Percentiles rank a stretch among this genome's conserved stretches.
phyloP scores from a whole-genome alignment of 2,113 vertebrate species.

The Zingel zingel region DNA sequence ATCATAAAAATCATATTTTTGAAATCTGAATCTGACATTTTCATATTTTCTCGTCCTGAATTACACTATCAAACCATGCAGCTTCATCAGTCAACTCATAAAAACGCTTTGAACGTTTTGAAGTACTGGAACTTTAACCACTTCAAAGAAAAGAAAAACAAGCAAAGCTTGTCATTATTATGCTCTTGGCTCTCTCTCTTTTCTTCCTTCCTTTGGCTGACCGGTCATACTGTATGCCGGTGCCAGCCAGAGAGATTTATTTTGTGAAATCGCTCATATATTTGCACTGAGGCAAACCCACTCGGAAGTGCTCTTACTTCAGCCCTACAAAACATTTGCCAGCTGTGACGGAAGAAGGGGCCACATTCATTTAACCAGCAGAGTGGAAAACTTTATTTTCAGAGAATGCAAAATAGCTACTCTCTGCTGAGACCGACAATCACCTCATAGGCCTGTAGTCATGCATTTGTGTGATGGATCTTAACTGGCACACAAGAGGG shows the following conservation, averaged over 20 bases:
- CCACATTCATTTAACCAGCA: slow-evolving; percentile 55
- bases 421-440: slow-evolving; percentile 22
- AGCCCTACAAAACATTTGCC: slow-evolving; percentile 53
- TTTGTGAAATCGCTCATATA: slow-evolving; percentile 55
- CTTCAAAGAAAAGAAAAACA: slow-evolving; percentile 38
- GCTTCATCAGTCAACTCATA: background rate
- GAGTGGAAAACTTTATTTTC: slow-evolving; percentile 40
- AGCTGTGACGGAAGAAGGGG: slow-evolving; percentile 54
- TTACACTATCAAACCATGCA: slow-evolving; percentile 5
- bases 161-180: slow-evolving; percentile 43
- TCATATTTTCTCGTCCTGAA: slow-evolving; percentile 7
- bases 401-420: slow-evolving; percentile 44
- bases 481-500: slow-evolving; percentile 18
- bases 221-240: slow-evolving; percentile 3
- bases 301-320: slow-evolving; percentile 38
- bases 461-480: slow-evolving; percentile 48
- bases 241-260: slow-evolving; percentile 65
- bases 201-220: slow-evolving; percentile 49
- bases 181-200: slow-evolving; percentile 19
- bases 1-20: background rate
- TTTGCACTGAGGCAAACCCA: slow-evolving; percentile 53
- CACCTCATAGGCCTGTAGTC: slow-evolving; percentile 17
- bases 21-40: slow-evolving; percentile 6
- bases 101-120: background rate
- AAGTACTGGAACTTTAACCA: slow-evolving; percentile 32